A percentile compares a stretch with the other conserved stretches of the same genome.
phyloP scores from a whole-genome alignment of 2,888 invertebrate genomes.

The Agonum fuliginosum region DNA sequence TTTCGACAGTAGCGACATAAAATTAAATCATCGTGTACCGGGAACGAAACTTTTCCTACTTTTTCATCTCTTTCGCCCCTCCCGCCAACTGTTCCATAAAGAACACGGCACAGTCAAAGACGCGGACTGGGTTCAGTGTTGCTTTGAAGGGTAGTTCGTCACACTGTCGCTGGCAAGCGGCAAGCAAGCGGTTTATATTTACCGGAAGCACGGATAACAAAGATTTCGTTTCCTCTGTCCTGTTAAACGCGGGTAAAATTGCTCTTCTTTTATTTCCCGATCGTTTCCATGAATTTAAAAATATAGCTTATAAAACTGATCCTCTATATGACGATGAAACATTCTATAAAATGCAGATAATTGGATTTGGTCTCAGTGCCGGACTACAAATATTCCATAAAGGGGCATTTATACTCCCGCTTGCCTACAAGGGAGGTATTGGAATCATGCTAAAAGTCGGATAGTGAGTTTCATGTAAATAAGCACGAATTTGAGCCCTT shows the following conservation, averaged over 20 bases:
- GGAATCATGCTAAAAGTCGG: too few relatives aligned
- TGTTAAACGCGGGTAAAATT: slow-evolving; percentile 50
- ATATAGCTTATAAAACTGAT: slow-evolving; percentile 45
- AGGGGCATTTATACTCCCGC: too few relatives aligned
- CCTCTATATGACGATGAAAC: slow-evolving; percentile 10
- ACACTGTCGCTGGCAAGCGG: background rate
- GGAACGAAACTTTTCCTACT: slow-evolving; percentile 51
- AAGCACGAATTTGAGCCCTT: too few relatives aligned
- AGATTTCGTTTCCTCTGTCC: slow-evolving; percentile 37
- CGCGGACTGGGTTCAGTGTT: slow-evolving; percentile 24
- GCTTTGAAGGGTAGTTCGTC: slow-evolving; percentile 44
- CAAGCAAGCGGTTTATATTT: slow-evolving; percentile 13
- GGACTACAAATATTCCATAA: background rate
- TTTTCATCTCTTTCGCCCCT: slow-evolving; percentile 52
- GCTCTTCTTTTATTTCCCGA: slow-evolving; percentile 42
- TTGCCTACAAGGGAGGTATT: too few relatives aligned
- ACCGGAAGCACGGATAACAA: slow-evolving; percentile 48
- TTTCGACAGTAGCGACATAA: slow-evolving; percentile 48
- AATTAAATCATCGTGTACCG: slow-evolving; percentile 55
- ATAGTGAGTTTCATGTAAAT: too few relatives aligned
- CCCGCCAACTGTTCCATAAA: slow-evolving; percentile 32
- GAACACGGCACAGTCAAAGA: slow-evolving; percentile 40
- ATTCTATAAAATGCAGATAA: slow-evolving; percentile 10
- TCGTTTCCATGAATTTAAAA: slow-evolving; percentile 49
- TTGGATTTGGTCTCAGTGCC: background rate